A percentile compares a stretch with the other conserved stretches of the same genome.
These are phyloP conservation scores for Tachuris rubrigastra DNA, from an alignment of 2,113 vertebrate genomes.

Conservation along the genomic window DNA sequence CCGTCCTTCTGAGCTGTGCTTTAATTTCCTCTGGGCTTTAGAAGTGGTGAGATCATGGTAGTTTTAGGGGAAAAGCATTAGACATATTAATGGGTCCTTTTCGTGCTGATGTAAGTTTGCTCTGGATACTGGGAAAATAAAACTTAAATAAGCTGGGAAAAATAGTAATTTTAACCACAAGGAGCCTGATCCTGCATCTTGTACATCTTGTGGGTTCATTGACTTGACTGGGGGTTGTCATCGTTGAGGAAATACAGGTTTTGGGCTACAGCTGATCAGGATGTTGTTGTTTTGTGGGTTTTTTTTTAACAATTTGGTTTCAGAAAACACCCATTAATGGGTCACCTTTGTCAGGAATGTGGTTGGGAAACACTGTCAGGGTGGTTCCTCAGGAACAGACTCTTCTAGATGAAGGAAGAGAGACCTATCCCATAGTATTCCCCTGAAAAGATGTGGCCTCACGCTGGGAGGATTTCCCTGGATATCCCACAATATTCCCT, in stretches of 20 bases:
- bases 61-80: slow-evolving; percentile 38
- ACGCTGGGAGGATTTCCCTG: background rate
- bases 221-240: background rate
- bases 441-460: background rate
- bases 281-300: background rate
- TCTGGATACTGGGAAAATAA: background rate
- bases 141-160: background rate
- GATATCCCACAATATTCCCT: too few relatives aligned
- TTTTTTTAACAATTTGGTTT: background rate
- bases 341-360: background rate
- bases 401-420: background rate
- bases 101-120: background rate
- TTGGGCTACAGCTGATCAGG: background rate
- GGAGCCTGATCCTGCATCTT: background rate
- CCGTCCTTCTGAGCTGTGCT: slow-evolving; percentile 5
- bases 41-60: slow-evolving; percentile 55
- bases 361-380: background rate
- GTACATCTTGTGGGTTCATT: background rate
- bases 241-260: background rate
- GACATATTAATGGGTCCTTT: background rate
- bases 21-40: slow-evolving; percentile 59
- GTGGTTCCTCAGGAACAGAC: background rate
- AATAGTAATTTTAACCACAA: background rate
- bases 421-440: background rate
- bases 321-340: background rate